Evolutionary conservation across 1,140 invertebrate species (phyloP).

Genomic region (Ceratina australensis): DNA sequence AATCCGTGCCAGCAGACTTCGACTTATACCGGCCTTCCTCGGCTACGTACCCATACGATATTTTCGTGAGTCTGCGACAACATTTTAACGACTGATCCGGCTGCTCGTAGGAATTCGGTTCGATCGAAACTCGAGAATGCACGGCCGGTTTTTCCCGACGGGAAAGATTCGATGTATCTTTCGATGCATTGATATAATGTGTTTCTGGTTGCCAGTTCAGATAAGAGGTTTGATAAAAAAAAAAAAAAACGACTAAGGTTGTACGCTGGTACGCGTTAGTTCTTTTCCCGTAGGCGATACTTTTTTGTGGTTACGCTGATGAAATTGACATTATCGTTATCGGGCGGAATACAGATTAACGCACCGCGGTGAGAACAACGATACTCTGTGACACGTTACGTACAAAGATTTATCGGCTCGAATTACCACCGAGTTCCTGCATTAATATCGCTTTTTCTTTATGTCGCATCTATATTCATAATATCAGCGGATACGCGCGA

Average conservation of each 20-base stretch:
- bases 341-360: constrained; percentile 35
- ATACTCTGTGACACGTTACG: constrained; percentile 27
- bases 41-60: constrained; percentile 6
- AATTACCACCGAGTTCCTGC: constrained; percentile 30
- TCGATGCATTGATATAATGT: too few relatives aligned
- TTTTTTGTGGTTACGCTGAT: constrained; percentile 19
- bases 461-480: constrained; percentile 14
- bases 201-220: neutral
- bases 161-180: too few relatives aligned
- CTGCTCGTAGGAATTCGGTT: neutral
- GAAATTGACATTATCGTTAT: constrained; percentile 49
- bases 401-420: constrained; percentile 23
- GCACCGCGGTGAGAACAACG: constrained; percentile 4
- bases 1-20: constrained; percentile 69
- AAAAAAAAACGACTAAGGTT: constrained; percentile 49
- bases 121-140: constrained; percentile 22
- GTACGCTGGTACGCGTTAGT: constrained; percentile 7
- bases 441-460: constrained; percentile 24
- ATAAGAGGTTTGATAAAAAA: constrained; percentile 37
- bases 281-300: constrained; percentile 19
- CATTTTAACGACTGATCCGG: constrained; percentile 4
- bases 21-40: constrained; percentile 58
- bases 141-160: too few relatives aligned
- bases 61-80: constrained; percentile 20
- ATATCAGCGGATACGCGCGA: neutral